phyloP scores from a whole-genome alignment of 2,113 vertebrate species.

The Bostrychus sinensis region DNA sequence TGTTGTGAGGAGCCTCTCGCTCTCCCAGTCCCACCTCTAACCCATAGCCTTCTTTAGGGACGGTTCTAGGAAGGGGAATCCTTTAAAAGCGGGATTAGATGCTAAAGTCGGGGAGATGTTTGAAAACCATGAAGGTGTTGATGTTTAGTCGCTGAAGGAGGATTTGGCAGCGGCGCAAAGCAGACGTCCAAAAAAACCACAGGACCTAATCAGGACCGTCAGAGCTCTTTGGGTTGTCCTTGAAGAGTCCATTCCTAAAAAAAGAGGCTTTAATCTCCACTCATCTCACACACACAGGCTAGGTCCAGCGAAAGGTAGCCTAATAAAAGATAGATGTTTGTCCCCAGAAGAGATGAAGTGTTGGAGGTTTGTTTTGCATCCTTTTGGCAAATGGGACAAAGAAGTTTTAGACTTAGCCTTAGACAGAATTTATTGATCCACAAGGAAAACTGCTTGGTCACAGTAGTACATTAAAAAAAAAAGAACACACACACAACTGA shows the following conservation, averaged over 20 bases:
- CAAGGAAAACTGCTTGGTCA: no score
- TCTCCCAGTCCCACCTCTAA: constrained; percentile 26
- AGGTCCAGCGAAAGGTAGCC: neutral
- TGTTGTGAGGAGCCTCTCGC: constrained; percentile 13
- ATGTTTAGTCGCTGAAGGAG: constrained; percentile 34
- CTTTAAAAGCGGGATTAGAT: constrained; percentile 27
- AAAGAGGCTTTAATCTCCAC: constrained; percentile 26
- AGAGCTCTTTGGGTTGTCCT: constrained; percentile 21
- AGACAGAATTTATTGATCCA: no score
- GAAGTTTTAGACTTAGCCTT: no score
- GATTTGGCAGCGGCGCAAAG: constrained; percentile 47
- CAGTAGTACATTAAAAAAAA: no score
- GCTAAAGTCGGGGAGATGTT: constrained; percentile 19
- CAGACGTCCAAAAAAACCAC: constrained; percentile 10
- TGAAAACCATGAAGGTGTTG: constrained; percentile 1
- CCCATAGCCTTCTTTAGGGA: constrained; percentile 22
- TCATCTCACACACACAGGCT: neutral
- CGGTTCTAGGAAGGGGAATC: constrained; percentile 32
- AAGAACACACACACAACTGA: no score
- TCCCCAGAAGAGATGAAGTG: no score
- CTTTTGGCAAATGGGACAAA: no score
- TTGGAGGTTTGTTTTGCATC: no score
- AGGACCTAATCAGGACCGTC: constrained; percentile 12
- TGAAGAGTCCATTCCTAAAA: constrained; percentile 11
- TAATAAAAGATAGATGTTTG: no score